Evolutionary conservation across 2,888 invertebrate genomes (phyloP), one percentile per base, ranked within the genome.

Genomic region (Iphiclides podalirius): DNA sequence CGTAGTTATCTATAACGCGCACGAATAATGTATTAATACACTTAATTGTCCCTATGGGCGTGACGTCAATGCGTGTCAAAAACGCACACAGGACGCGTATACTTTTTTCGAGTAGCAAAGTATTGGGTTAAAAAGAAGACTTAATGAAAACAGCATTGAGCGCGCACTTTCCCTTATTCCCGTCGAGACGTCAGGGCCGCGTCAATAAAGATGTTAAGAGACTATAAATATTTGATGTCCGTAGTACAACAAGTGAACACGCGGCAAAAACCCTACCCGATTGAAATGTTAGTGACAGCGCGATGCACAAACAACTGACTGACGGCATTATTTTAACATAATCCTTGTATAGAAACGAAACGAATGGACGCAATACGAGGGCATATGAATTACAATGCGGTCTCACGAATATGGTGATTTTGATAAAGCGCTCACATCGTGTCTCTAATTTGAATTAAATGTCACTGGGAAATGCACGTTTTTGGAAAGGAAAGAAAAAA

Each of bases 241-340:
- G 61, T 68, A 66, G 72, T 69, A 74, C 68, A 68, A 75, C 74
- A 72, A 79, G 77, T 75, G 73, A 71, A 72, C 72, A 64, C 61
- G 73, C 74, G 67, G 72, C 76, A 86, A 86, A 84, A 87, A 85
- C 79, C 72, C 74, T 73, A 69, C 66, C 54, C 64, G 80, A 84
- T 88, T 87, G 88, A 88, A 80, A 85, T 80, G 87, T 86, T 80
- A 84, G 79, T 82, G 88, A 85, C 87, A 85, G 80, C 61, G 63
- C 68, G 82, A 85, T 86, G 82, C 87, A 86, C 85, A 83, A 82
- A 82, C 82, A 84, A 78, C 76, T 72, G 79, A 76, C 78, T 70
- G 79, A 78, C 80, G 77, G 85, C 63, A 83, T 82, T 83, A 81
- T 84, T 84, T 86, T 87, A 86, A 71, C 87, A 87, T 87, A 87